These are phyloP conservation scores for Zygogramma bicolorata DNA, from an alignment of 2,888 invertebrate species.

Conservation along the genomic window DNA sequence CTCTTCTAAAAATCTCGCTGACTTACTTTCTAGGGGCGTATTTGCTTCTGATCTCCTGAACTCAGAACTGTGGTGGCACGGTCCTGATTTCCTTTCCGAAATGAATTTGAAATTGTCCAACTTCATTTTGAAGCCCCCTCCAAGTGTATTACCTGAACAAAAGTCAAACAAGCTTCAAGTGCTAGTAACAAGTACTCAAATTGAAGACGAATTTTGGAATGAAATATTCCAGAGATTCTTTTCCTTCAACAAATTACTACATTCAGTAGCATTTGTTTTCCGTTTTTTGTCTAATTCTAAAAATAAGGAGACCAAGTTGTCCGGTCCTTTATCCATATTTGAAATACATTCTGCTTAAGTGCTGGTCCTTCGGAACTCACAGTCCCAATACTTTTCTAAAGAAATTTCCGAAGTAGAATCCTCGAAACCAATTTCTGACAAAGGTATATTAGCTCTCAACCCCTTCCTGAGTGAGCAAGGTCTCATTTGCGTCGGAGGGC, in stretches of 20 bases:
- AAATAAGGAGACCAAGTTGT: constrained; percentile 3
- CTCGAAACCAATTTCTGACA: background rate
- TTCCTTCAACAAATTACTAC: constrained; percentile 3
- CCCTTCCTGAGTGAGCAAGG: constrained; percentile 2
- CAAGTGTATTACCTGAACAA: background rate
- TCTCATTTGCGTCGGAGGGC: constrained; percentile 12
- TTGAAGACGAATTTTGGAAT: constrained; percentile 10
- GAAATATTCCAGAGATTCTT: background rate
- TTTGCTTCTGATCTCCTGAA: no score
- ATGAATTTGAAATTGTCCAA: no score
- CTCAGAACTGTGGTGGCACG: no score
- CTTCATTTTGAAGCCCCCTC: no score
- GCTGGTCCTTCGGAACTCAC: constrained; percentile 14
- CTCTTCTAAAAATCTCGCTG: no score
- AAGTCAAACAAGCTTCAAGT: background rate
- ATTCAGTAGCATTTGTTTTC: background rate
- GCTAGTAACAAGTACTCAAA: background rate
- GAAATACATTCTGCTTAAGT: constrained; percentile 8
- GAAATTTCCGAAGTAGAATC: constrained; percentile 8
- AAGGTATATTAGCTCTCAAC: background rate
- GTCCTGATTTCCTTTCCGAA: no score
- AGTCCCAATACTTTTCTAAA: constrained; percentile 3
- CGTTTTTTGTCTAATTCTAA: background rate
- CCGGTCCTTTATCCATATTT: constrained; percentile 6
- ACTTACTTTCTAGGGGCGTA: no score